Evolutionary conservation across 2,113 vertebrate genomes (phyloP), one percentile per base, ranked within the genome.

Genomic region (Origma solitaria): DNA sequence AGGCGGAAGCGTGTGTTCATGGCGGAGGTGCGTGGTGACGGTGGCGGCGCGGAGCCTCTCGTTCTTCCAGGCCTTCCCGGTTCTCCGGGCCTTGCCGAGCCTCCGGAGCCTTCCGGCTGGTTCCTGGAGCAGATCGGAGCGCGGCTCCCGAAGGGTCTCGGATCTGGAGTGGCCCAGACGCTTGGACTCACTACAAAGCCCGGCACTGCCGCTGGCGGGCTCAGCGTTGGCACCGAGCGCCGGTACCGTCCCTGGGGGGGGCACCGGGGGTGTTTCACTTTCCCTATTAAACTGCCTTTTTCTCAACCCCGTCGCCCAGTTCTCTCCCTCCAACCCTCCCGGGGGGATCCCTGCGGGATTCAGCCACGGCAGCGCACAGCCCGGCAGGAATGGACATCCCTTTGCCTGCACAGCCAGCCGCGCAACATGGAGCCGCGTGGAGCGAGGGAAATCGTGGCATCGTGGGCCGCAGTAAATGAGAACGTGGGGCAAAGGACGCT

Each of bases 11-110:
- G 8, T 31, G 7, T 5, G 15, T 8, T 13, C 3, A 3, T 3
- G 66, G 35, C 1, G 9, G 25, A 7, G 31, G 6, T 2, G 5
- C 2, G 18, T 2, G 8, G 18, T 28, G 11, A 2, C 33, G 12
- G 27, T 31, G 58, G 2, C 4, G 68, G 37, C 2, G 15, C 5
- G 10, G 33, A 44, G 23, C 4, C 1, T 40, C 4, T 22, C 2
- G 15, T 9, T 37, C 14, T 12, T 19, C 27, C 37, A 6, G 24
- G 15, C 23, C 4, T 45, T 35, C 22, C n/a, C n/a, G 33, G 25
- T 28, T 15, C 25, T 16, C 30, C 11, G 62, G 30, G 9, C 11
- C 30, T 44, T 35, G 49, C 40, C n/a, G 20, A 47, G 4, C 16
- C 4, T 17, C 24, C 21, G 11, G 5, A 31, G 44, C 37, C 42